Evolutionary conservation across 2,113 vertebrate genomes (phyloP), one percentile per base, ranked within the genome.

Genomic region (Oryzias curvinotus): DNA sequence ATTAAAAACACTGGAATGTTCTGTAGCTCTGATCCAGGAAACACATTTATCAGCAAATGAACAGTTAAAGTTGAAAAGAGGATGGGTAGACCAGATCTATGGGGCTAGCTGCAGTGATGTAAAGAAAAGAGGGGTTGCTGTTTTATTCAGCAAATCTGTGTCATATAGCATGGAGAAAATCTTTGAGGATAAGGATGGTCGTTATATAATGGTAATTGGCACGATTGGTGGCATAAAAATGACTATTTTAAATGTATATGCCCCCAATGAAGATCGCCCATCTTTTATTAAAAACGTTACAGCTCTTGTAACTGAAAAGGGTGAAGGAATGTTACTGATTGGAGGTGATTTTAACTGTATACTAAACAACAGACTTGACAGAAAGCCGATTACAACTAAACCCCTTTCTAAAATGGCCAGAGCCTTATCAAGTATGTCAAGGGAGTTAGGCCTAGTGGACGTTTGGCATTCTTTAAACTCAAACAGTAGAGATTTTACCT

Each of bases 21-120:
- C 58, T 36, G 25, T 50, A 4, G 58, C 58, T 1, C 14, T 60
- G 7, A 7, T 49, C 18, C 58, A 60, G 15, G 58, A 60, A 49
- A 60, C 28, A 2, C 58, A 60, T 8, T 19, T 41, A 15, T 36
- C 26, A 1, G 26, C 17, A 7, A 36, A 2, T 16, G 52, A 54
- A 12, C 52, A 54, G 2, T 30, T 53, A n/a, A 30, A 36, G 36
- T 3, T 54, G 5, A 30, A 17, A 17, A 17, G 2, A 17, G 15
- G 5, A 10, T 41, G 52, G 52, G 52, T 54, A 0, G n/a, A 54
- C 8, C 52, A 54, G 28, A n/a, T 41, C 0, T 51, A 51, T 10
- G 21, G 28, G 5, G 46, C 59, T 28, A 28, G 6, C 26, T 28
- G 4, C 17, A 3, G 1, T 17, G 2, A 47, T n/a, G 17, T 16